Percentiles rank a stretch among this genome's conserved stretches.
Conservation (phyloP, 2,888 invertebrate genomes). For the Lumbricus terrestris region DNA sequence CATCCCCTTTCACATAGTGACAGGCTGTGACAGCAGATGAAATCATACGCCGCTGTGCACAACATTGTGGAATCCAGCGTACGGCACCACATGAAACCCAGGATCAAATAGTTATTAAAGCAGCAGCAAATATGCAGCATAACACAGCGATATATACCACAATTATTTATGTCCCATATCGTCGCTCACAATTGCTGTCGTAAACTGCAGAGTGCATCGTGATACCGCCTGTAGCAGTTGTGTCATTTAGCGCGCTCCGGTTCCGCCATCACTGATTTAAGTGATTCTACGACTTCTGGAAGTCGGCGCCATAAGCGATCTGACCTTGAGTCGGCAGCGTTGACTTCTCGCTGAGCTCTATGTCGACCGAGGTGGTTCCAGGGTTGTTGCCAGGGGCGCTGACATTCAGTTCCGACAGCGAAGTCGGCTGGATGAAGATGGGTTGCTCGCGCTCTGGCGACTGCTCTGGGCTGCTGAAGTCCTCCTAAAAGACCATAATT, state of each 20-base stretch:
- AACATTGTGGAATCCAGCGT: neutral
- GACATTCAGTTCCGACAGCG: neutral
- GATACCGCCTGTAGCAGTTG: neutral
- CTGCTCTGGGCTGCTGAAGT: constrained; percentile 9
- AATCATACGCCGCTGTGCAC: neutral
- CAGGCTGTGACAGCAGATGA: neutral
- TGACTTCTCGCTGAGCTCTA: constrained; percentile 13
- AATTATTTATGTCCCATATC: neutral
- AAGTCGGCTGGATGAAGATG: neutral
- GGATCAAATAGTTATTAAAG: neutral
- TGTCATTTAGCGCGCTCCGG: neutral
- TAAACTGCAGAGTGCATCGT: neutral
- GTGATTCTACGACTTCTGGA: constrained; percentile 10
- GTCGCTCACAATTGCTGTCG: neutral
- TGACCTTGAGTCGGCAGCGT: neutral
- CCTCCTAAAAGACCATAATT: neutral
- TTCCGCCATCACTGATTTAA: neutral
- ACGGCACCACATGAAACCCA: neutral
- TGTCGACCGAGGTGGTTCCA: neutral
- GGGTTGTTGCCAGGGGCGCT: neutral
- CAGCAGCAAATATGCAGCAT: neutral
- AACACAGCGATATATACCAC: neutral
- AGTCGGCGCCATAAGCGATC: neutral
- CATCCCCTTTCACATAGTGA: neutral
- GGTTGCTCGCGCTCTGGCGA: neutral